phyloP scores from a whole-genome alignment of 2,888 invertebrate species.

The Rutpela maculata region DNA sequence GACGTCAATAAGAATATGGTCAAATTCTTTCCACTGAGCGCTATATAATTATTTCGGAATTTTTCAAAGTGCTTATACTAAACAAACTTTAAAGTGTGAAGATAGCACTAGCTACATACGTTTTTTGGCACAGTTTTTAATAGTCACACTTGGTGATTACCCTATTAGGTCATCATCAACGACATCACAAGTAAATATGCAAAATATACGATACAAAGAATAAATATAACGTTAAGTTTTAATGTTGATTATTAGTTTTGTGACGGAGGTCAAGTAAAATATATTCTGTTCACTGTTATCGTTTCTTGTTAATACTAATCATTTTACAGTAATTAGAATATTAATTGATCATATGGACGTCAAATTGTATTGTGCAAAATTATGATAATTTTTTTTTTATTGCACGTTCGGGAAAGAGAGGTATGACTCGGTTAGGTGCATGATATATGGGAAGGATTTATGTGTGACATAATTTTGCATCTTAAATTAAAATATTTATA shows the following conservation, averaged over 20 bases:
- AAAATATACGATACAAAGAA: neutral
- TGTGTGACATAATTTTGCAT: too few species aligned
- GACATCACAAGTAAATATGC: neutral
- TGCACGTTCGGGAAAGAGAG: too few species aligned
- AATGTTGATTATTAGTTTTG: neutral
- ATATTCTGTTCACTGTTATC: neutral
- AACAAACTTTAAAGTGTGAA: neutral
- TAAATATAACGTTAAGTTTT: neutral
- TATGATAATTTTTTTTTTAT: too few species aligned
- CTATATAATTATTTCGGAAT: neutral
- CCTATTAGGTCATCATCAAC: neutral
- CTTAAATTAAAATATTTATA: too few species aligned
- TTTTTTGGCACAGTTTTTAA: neutral
- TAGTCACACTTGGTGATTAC: neutral
- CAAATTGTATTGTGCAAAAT: too few species aligned
- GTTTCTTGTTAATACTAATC: neutral
- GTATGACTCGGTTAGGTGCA: too few species aligned
- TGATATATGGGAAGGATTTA: too few species aligned
- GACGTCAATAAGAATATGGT: neutral
- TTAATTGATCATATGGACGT: neutral
- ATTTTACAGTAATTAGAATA: neutral
- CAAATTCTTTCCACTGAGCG: neutral
- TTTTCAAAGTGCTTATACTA: neutral
- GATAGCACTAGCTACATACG: neutral
- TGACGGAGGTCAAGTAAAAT: neutral